Evolutionary conservation across 2,113 vertebrate genomes (phyloP).

Genomic region (Saguinus imperator): DNA sequence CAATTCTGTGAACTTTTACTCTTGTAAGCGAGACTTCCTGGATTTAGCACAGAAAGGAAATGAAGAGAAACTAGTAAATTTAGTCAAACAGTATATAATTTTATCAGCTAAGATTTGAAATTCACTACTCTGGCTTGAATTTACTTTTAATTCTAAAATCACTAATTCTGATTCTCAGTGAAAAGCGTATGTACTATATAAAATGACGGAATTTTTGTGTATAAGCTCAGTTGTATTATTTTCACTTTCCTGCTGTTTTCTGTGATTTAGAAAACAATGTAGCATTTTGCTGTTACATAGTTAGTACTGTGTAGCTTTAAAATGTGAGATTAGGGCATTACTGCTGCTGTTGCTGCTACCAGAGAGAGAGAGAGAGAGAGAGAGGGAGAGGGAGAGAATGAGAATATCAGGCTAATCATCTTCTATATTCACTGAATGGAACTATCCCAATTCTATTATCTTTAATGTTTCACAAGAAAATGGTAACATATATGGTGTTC

Average conservation of each 20-base stretch:
- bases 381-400: not conserved
- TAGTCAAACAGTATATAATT: not conserved
- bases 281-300: not conserved
- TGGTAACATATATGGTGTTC: not conserved
- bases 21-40: not conserved
- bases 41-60: not conserved
- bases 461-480: not conserved
- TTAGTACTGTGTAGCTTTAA: not conserved
- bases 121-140: not conserved
- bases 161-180: not conserved
- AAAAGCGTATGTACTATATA: not conserved
- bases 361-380: not conserved
- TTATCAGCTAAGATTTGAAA: not conserved
- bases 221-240: not conserved
- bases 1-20: not conserved
- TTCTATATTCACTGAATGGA: not conserved
- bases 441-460: not conserved
- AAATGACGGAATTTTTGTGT: not conserved
- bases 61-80: not conserved
- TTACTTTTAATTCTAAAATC: not conserved
- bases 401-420: not conserved
- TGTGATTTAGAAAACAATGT: not conserved
- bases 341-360: not conserved
- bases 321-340: not conserved
- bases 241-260: not conserved